Evolutionary conservation across 2,797 vertebrate genomes (phyloP).

Genomic region (Oreortyx pictus): DNA sequence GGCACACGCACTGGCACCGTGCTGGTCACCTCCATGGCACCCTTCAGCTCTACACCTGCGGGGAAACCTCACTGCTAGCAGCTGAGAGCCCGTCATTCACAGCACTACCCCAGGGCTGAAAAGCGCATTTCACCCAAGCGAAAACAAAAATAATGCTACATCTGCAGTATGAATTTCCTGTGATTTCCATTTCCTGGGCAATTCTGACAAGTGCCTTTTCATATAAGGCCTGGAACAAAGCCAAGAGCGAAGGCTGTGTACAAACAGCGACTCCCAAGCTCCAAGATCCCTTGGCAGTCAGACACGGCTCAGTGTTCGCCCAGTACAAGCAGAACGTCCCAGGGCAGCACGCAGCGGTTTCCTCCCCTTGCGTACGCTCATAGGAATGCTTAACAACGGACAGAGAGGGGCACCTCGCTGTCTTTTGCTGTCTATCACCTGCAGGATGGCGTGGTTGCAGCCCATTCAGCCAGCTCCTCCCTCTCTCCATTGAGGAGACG

Average conservation of each 20-base stretch:
- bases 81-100: neutral
- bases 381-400: constrained; percentile 3
- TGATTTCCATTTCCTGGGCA: neutral
- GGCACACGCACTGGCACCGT: neutral
- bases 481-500: too few species aligned
- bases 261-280: neutral
- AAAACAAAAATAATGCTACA: neutral
- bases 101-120: neutral
- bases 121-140: neutral
- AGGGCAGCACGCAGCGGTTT: neutral
- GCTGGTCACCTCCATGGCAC: neutral
- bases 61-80: neutral
- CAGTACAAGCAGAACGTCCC: neutral
- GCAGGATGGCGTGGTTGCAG: neutral
- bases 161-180: neutral
- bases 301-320: neutral
- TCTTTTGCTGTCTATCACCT: constrained; percentile 17
- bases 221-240: neutral
- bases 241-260: neutral
- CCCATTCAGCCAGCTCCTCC: constrained; percentile 3
- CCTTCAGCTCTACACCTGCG: neutral
- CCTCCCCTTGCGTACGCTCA: neutral
- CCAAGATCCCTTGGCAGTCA: neutral
- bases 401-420: neutral
- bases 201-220: neutral